phyloP scores from a whole-genome alignment of 1,140 invertebrate species.

The Lepidurus apus region DNA sequence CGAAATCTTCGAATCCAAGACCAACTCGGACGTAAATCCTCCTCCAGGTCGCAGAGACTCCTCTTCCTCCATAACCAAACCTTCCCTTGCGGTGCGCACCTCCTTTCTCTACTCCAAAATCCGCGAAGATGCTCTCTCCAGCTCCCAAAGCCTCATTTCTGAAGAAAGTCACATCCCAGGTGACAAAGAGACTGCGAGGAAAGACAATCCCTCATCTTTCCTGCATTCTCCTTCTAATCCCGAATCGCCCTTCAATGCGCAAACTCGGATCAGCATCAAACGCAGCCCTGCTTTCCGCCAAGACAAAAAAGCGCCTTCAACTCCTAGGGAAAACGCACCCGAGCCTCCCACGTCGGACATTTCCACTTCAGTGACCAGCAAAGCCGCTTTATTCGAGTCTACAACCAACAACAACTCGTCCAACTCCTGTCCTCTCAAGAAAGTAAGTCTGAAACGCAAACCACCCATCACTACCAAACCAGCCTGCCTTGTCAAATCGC shows the following conservation, averaged over 20 bases:
- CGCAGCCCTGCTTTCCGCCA: slow-evolving; percentile 31
- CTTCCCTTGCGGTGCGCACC: neutral
- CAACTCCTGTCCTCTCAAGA: slow-evolving; percentile 23
- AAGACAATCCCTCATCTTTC: neutral
- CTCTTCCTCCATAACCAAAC: neutral
- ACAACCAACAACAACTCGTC: neutral
- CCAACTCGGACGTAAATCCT: neutral
- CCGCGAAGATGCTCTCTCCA: neutral
- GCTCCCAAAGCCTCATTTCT: neutral
- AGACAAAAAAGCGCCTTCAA: slow-evolving; percentile 6
- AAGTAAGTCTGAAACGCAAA: slow-evolving; percentile 30
- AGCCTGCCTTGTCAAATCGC: neutral
- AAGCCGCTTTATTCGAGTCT: neutral
- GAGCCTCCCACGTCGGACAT: neutral
- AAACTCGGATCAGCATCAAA: slow-evolving; percentile 33
- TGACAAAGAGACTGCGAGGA: neutral
- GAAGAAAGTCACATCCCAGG: neutral
- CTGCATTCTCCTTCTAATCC: neutral
- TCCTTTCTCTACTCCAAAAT: neutral
- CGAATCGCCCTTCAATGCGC: slow-evolving; percentile 22
- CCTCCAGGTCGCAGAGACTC: neutral
- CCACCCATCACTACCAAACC: slow-evolving; percentile 14
- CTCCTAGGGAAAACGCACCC: neutral
- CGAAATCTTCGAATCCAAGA: slow-evolving; percentile 3
- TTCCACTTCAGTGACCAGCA: neutral